phyloP scores from a whole-genome alignment of 2,888 invertebrate species.

The Phragmatobia fuliginosa region DNA sequence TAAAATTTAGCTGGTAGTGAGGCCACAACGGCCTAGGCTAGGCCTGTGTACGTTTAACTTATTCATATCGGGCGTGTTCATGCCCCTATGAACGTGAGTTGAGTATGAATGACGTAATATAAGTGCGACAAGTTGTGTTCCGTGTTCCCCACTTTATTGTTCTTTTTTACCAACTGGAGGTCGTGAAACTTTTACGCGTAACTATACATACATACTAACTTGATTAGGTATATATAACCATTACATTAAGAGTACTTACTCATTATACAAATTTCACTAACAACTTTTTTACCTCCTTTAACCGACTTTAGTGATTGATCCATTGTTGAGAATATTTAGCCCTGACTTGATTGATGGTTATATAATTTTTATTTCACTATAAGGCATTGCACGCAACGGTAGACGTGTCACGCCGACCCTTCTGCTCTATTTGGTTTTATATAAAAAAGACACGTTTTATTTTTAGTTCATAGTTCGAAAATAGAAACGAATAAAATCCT shows the following conservation, averaged over 20 bases:
- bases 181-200: background rate
- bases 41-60: conserved; percentile 66
- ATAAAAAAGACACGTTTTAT: background rate
- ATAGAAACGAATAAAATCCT: background rate
- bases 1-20: conserved; percentile 58
- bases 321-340: background rate
- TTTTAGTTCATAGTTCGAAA: background rate
- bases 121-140: conserved; percentile 53
- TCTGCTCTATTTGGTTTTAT: background rate
- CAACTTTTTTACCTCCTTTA: background rate
- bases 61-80: conserved; percentile 68
- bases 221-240: background rate
- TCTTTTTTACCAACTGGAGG: conserved; percentile 54
- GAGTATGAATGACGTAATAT: conserved; percentile 62
- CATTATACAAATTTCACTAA: background rate
- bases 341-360: background rate
- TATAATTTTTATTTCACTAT: background rate
- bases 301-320: background rate
- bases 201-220: background rate
- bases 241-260: too few species aligned
- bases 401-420: background rate
- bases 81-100: conserved; percentile 62
- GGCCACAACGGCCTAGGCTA: conserved; percentile 51
- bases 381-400: background rate
- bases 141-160: conserved; percentile 40